Conservation (phyloP, 1,140 invertebrate genomes). For the Drosophila chauvacae region DNA sequence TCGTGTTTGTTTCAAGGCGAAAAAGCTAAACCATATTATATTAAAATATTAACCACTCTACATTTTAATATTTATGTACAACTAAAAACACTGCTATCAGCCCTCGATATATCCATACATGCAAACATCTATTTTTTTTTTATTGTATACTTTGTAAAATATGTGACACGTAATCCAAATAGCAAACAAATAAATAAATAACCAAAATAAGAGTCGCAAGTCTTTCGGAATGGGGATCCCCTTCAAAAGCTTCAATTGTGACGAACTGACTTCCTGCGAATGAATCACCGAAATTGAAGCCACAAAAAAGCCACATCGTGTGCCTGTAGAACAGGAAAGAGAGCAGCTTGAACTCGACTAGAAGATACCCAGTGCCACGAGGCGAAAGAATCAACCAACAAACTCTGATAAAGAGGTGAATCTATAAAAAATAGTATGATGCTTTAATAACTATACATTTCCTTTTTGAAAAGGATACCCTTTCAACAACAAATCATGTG, state of each 20-base stretch:
- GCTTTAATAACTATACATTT: not conserved
- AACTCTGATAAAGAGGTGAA: not conserved
- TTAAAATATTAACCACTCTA: constrained; percentile 64
- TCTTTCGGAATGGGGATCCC: not conserved
- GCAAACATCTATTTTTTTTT: constrained; percentile 47
- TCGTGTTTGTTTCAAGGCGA: constrained; percentile 33
- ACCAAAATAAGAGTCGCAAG: constrained; percentile 27
- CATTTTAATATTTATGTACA: constrained; percentile 76
- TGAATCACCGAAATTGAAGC: not conserved
- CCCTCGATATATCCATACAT: constrained; percentile 22
- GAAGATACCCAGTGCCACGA: not conserved
- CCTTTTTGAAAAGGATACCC: not conserved
- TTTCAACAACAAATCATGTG: not conserved
- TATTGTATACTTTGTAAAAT: constrained; percentile 80
- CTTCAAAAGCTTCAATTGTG: not conserved
- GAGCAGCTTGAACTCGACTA: not conserved
- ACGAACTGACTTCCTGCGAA: not conserved
- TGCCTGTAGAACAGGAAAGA: not conserved
- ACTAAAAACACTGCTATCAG: constrained; percentile 62
- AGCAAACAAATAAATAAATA: constrained; percentile 68
- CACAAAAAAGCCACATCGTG: not conserved
- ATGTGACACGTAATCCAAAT: constrained; percentile 65
- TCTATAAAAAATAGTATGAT: not conserved
- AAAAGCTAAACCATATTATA: constrained; percentile 55
- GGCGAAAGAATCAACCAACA: not conserved